Conservation (phyloP, 1,140 invertebrate species). For the Leptinotarsa texana region DNA sequence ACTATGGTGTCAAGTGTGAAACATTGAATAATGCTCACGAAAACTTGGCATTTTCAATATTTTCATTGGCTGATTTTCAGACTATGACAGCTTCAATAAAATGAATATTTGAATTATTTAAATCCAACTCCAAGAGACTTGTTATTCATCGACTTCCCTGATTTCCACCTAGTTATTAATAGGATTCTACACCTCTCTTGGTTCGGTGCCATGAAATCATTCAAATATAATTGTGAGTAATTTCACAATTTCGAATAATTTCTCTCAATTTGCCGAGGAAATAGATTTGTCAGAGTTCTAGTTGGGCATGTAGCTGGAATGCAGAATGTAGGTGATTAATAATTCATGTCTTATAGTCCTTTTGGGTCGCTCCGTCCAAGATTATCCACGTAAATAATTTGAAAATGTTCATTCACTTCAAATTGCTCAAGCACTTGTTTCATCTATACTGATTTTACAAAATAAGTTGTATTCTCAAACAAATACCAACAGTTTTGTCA, state of each 20-base stretch:
- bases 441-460: too few species aligned
- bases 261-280: slow-evolving; percentile 24
- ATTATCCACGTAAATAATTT: slow-evolving; percentile 10
- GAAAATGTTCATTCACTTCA: background rate
- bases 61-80: too few species aligned
- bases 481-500: too few species aligned
- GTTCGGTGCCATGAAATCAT: slow-evolving; percentile 21
- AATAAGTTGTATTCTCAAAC: too few species aligned
- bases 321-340: slow-evolving; percentile 10
- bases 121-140: too few species aligned
- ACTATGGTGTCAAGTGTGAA: too few species aligned
- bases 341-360: background rate
- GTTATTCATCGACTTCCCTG: background rate
- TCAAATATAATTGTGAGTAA: slow-evolving; percentile 23
- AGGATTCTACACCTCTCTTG: slow-evolving; percentile 18
- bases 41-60: too few species aligned
- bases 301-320: slow-evolving; percentile 15
- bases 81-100: too few species aligned
- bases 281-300: slow-evolving; percentile 25
- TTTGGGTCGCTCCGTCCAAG: background rate
- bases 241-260: slow-evolving; percentile 24
- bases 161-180: background rate
- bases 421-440: background rate
- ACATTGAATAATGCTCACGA: too few species aligned
- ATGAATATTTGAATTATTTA: too few species aligned